Conservation (phyloP, 1,140 invertebrate species). For the Portunus trituberculatus region DNA sequence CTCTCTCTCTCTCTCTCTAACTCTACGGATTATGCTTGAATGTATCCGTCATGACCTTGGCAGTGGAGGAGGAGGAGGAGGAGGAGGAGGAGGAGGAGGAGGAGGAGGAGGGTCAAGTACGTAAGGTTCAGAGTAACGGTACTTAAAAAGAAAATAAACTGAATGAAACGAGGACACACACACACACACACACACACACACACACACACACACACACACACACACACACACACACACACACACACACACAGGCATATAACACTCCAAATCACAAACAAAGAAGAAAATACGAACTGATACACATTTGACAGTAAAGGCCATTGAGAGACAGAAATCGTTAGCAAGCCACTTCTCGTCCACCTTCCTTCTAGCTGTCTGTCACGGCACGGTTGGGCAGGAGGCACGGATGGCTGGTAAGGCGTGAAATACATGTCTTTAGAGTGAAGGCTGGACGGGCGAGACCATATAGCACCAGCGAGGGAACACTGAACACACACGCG, state of each 20-base stretch:
- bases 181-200: too few species aligned
- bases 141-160: background rate
- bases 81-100: background rate
- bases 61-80: background rate
- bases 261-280: too few species aligned
- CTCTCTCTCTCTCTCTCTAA: background rate
- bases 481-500: background rate
- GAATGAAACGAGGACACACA: background rate
- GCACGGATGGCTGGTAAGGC: background rate
- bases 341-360: background rate
- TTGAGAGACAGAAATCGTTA: background rate
- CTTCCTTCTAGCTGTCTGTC: background rate
- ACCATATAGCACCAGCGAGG: background rate
- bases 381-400: background rate
- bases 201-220: too few species aligned
- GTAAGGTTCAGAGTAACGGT: background rate
- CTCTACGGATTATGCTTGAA: background rate
- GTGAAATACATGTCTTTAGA: slow-evolving; percentile 2
- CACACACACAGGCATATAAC: too few species aligned
- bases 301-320: too few species aligned
- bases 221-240: too few species aligned
- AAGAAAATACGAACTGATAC: too few species aligned
- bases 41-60: background rate
- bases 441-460: background rate
- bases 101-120: background rate